Base-by-base conservation (phyloP, 2,113 vertebrate species). In the Xiphophorus maculatus region DNA sequence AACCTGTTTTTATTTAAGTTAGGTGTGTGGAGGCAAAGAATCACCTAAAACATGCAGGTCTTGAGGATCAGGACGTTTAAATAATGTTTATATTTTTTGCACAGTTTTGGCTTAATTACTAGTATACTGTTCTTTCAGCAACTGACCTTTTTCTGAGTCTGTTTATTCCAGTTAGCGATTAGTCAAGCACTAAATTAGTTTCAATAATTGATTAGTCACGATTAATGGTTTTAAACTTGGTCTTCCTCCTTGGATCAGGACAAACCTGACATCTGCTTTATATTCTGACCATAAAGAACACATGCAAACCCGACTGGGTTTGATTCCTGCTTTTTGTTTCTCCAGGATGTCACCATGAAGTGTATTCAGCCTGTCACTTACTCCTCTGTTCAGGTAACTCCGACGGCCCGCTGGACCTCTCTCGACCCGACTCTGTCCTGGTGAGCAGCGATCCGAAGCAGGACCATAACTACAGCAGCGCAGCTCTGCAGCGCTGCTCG, bases 401-500 rank as follows among this genome's bases (percentile, higher is more conserved):
- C 70, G 95, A 95, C 44, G 69, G 91, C 58, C 95, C 95, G 2
- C 92, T 95, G 65, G 95, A 95, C 86, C 94, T 95, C 69, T 95
- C 95, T 42, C 88, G 93, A 27, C 93, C 93, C 1, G 95, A 95
- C 83, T 84, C 93, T 4, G 85, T 92, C 0, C 93, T 95, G 81
- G 89, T 96, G 86, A 97, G 93, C 91, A 96, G 95, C 0, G 97
- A 98, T 75, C 98, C 98, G 0, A 97, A 96, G 85, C 97, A 97
- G 94, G 98, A 99, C 88, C 98, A 99, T 93, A 99, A 97, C 90
- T 99, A 99, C 93, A 99, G 97, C 95, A 99, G 97, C 29, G 84
- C 94, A 42, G 95, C 93, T 9, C 89, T 97, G 22, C 96, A 96
- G 85, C 95, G 96, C 71, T 97, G 96, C 3, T 95, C 95, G 0